These are phyloP conservation scores for Agelastica alni DNA, from an alignment of 2,888 invertebrate genomes.

Conservation along the genomic window DNA sequence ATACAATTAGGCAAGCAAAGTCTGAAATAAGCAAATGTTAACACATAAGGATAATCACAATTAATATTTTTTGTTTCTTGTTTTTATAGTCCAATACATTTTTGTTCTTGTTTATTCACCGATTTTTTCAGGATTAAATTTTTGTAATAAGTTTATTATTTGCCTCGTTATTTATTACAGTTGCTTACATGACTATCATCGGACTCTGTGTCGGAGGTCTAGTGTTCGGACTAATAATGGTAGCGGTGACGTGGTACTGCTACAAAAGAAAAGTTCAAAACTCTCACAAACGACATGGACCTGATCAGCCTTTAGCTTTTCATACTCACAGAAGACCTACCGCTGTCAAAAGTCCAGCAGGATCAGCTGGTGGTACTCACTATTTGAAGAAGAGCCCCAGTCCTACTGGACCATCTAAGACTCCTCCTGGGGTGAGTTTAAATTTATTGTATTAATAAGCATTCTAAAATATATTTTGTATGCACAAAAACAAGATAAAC, in stretches of 20 bases:
- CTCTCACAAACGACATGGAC: conserved; percentile 59
- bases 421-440: conserved; percentile 61
- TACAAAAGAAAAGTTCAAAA: conserved; percentile 61
- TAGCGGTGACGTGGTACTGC: conserved; percentile 69
- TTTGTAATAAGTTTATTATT: no score
- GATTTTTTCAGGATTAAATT: no score
- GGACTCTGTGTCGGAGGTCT: conserved; percentile 67
- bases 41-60: no score
- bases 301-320: conserved; percentile 68
- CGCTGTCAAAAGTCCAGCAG: conserved; percentile 85
- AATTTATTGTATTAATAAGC: no score
- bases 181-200: conserved; percentile 59
- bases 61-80: no score
- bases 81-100: no score
- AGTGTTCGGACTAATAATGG: conserved; percentile 63
- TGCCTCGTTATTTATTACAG: no score
- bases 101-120: no score
- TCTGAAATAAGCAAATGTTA: no score
- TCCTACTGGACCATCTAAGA: conserved; percentile 70
- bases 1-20: no score
- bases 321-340: conserved; percentile 75
- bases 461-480: no score
- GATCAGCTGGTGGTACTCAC: conserved; percentile 62
- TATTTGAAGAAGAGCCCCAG: conserved; percentile 93
- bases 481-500: no score